A percentile compares a stretch with the other conserved stretches of the same genome.
These are phyloP conservation scores for Orius laevigatus DNA, from an alignment of 1,140 invertebrate species.

Conservation along the genomic window DNA sequence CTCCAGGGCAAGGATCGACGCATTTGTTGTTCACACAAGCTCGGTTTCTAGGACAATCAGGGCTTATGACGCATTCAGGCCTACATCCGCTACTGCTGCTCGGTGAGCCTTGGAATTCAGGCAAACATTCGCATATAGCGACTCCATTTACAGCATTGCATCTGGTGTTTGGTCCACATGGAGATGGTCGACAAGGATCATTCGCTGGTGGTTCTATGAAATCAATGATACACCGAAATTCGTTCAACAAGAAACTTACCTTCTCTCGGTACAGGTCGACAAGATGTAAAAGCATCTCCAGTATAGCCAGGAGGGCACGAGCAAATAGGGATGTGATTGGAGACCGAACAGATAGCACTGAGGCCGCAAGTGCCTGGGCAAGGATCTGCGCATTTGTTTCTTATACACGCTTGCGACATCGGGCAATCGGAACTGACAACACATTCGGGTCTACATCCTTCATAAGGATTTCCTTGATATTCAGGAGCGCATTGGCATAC, in stretches of 20 bases:
- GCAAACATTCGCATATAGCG: conserved; percentile 56
- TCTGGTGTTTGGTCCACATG: conserved; percentile 55
- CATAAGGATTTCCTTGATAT: conserved; percentile 66
- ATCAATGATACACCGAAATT: background rate
- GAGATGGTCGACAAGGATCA: conserved; percentile 50
- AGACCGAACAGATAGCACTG: conserved; percentile 45
- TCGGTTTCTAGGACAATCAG: conserved; percentile 52
- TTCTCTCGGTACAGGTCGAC: conserved; percentile 22
- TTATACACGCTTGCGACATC: conserved; percentile 56
- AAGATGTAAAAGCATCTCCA: conserved; percentile 41
- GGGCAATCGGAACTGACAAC: conserved; percentile 62
- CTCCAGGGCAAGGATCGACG: conserved; percentile 50
- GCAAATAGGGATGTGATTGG: conserved; percentile 53
- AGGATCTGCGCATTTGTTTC: conserved; percentile 63
- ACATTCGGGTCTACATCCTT: conserved; percentile 59
- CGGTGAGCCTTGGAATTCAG: conserved; percentile 41
- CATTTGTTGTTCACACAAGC: conserved; percentile 58
- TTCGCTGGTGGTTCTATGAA: background rate
- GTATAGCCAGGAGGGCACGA: conserved; percentile 43
- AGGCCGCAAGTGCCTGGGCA: conserved; percentile 53
- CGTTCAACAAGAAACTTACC: background rate
- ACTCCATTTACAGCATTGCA: conserved; percentile 39
- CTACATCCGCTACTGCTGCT: conserved; percentile 39
- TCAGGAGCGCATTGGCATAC: conserved; percentile 51
- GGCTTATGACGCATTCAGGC: conserved; percentile 57